These are phyloP conservation scores for Pseudochromis fuscus DNA, from an alignment of 2,797 vertebrate species.

Conservation along the genomic window DNA sequence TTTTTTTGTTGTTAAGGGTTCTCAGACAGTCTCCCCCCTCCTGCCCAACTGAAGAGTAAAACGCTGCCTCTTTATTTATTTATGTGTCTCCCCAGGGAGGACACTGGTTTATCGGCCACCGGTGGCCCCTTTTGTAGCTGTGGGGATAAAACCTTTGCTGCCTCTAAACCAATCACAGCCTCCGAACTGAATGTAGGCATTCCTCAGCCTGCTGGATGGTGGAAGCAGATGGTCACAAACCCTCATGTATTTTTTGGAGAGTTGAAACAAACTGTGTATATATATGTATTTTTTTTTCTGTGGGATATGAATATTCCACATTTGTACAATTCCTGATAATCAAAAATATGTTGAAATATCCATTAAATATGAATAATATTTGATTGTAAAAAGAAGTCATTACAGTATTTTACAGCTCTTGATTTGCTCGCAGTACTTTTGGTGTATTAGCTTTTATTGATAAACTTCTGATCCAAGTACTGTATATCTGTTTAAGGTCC, in stretches of 20 bases:
- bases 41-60: constrained; percentile 55
- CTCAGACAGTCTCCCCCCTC: constrained; percentile 31
- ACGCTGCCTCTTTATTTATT: constrained; percentile 71
- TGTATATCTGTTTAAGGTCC: no score
- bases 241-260: constrained; percentile 14
- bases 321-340: constrained; percentile 34
- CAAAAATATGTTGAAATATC: constrained; percentile 25
- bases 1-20: constrained; percentile 40
- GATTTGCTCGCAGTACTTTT: neutral
- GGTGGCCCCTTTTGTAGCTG: constrained; percentile 50
- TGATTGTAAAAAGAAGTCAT: constrained; percentile 28
- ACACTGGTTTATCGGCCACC: constrained; percentile 53
- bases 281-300: constrained; percentile 1
- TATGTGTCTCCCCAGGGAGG: constrained; percentile 53
- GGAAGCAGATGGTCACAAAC: constrained; percentile 64
- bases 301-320: constrained; percentile 52
- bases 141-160: constrained; percentile 45
- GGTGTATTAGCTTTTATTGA: no score
- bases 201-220: constrained; percentile 60
- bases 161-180: constrained; percentile 60
- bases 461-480: no score
- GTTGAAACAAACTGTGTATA: constrained; percentile 26
- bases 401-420: constrained; percentile 38
- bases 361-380: constrained; percentile 27
- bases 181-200: constrained; percentile 53